Evolutionary conservation across 1,140 invertebrate species (phyloP), one percentile per base, ranked within the genome.

Genomic region (Drosophila saltans): DNA sequence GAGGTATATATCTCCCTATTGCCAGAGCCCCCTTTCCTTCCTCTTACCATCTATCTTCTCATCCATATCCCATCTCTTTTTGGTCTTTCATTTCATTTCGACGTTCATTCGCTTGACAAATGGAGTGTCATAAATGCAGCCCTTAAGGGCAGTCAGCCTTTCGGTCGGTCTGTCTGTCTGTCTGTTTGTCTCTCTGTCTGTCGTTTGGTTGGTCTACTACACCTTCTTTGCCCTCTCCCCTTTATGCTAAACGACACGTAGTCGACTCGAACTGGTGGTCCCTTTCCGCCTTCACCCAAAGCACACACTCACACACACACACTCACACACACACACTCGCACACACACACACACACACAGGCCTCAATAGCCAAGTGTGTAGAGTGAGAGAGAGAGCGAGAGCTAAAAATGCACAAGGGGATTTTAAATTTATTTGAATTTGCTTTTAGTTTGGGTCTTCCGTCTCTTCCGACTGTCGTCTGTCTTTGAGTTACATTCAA

Each of bases 361-460:
- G 57, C 66, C 78, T 67, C 58, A 62, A 72, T 48, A 76, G 64
- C 78, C 16, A 48, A 69, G 69, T 59, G 45, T 52, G 45, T 40
- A 11, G 39, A 11, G 39, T 2, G 39, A 11, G 10, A 8, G 45
- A 26, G 21, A 26, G 58, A 69, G 72, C 55, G 65, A 69, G 67
- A 80, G 80, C 88, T 91, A 84, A 91, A 91, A 91, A 91, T 91
- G 75, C 88, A 89, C 88, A 80, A 78, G 89, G 83, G 88, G 89
- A 91, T 91, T 90, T 80, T 72, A 76, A 91, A 91, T 91, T 81
- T 89, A 91, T 91, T 91, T 91, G 88, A 83, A 89, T 91, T 91
- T 91, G 88, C 88, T 91, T 91, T 91, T 91, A 91, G 89, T 91
- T 91, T 64, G 74, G 67, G 57, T 75, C 67, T 72, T 21, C 36